Percentiles rank a stretch among this genome's conserved stretches.
phyloP scores from a whole-genome alignment of 2,113 vertebrate genomes.

The Prunella fulvescens region DNA sequence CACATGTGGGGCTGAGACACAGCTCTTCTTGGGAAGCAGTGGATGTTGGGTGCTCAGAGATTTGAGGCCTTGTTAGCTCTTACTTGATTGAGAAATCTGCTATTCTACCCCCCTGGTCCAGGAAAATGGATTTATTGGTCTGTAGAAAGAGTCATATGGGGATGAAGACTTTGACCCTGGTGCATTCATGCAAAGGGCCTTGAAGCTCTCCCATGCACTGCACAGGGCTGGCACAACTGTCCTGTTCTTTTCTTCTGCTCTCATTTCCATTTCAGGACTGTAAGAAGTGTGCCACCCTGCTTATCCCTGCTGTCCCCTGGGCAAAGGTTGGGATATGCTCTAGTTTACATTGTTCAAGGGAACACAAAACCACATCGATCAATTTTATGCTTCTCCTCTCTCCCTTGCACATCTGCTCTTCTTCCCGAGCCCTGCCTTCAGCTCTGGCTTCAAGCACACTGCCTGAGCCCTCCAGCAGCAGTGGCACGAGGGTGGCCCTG shows the following conservation, averaged over 20 bases:
- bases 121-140: neutral
- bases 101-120: neutral
- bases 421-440: neutral
- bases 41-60: neutral
- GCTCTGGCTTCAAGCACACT: neutral
- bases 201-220: fast-evolving
- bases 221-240: neutral
- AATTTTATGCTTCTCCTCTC: constrained; percentile 18
- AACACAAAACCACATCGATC: neutral
- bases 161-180: neutral
- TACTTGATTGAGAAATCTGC: neutral
- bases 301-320: fast-evolving
- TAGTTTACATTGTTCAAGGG: neutral
- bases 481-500: neutral
- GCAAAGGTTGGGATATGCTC: neutral
- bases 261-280: neutral
- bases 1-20: fast-evolving
- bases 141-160: neutral
- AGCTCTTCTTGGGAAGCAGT: neutral
- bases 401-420: neutral
- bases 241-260: neutral
- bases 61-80: neutral
- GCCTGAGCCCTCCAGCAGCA: neutral
- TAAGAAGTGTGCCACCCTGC: neutral
- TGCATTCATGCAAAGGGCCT: neutral